Evolutionary conservation across 2,113 vertebrate species (phyloP).

Genomic region (Neolamprologus tretocephalus): DNA sequence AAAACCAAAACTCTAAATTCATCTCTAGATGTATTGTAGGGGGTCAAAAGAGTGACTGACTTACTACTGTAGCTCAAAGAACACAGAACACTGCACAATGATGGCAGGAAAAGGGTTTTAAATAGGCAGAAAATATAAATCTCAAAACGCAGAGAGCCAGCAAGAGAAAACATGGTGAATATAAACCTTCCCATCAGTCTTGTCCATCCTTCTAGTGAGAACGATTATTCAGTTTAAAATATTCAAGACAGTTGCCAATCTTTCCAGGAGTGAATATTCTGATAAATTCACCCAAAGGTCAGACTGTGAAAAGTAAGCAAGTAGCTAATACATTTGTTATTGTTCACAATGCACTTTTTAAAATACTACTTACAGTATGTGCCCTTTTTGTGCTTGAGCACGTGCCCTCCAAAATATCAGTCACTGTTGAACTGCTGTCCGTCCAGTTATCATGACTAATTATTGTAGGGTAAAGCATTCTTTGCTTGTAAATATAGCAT

Average conservation of each 20-base stretch:
- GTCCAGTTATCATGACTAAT: neutral
- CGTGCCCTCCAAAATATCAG: neutral
- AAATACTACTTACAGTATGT: neutral
- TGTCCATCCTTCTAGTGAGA: neutral
- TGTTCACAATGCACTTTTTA: neutral
- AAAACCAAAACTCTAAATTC: neutral
- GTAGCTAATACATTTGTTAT: neutral
- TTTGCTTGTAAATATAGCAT: neutral
- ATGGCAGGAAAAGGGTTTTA: neutral
- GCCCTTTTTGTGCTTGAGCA: neutral
- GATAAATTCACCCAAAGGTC: neutral
- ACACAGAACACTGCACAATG: neutral
- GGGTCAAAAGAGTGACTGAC: neutral
- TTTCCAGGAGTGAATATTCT: neutral
- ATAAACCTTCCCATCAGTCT: neutral
- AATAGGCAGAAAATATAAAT: neutral
- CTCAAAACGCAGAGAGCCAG: neutral
- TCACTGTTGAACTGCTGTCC: neutral
- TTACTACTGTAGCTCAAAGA: neutral
- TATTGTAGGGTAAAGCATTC: neutral
- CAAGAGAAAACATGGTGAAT: neutral
- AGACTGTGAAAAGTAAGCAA: neutral
- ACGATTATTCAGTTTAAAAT: neutral
- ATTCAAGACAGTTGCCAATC: neutral
- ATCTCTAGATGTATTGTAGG: neutral